A percentile compares a stretch with the other conserved stretches of the same genome.
Conservation (phyloP, 2,113 vertebrate species). For the Gymnobelideus leadbeateri region DNA sequence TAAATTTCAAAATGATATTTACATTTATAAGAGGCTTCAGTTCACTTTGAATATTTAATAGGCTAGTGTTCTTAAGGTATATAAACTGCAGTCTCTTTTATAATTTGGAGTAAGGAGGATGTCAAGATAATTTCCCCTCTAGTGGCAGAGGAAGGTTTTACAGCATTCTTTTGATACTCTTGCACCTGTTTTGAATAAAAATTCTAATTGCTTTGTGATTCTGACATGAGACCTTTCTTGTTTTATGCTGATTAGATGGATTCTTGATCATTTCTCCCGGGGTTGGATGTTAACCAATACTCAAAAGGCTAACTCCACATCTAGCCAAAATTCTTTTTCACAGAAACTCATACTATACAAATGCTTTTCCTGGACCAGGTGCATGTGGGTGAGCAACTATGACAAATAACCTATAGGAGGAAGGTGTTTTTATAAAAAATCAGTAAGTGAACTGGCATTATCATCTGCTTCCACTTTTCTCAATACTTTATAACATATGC, state of each 20-base stretch:
- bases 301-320: constrained; percentile 63
- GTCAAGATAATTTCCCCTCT: constrained; percentile 50
- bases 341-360: constrained; percentile 22
- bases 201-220: constrained; percentile 67
- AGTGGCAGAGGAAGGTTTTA: constrained; percentile 33
- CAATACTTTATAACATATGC: background rate
- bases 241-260: constrained; percentile 66
- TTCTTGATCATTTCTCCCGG: constrained; percentile 46
- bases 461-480: background rate
- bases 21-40: background rate
- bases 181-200: constrained; percentile 72
- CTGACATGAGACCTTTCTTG: constrained; percentile 66
- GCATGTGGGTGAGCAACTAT: background rate
- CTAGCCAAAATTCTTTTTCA: constrained; percentile 41
- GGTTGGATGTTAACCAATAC: constrained; percentile 42
- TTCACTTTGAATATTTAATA: constrained; percentile 8
- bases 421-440: background rate
- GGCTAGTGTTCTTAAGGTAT: constrained; percentile 48
- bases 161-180: constrained; percentile 10
- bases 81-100: background rate
- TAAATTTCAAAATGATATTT: constrained; percentile 45
- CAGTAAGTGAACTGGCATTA: background rate
- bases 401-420: background rate
- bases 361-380: constrained; percentile 20
- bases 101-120: background rate